Evolutionary conservation across 2,113 vertebrate species (phyloP).

Genomic region (Mustela nigripes): DNA sequence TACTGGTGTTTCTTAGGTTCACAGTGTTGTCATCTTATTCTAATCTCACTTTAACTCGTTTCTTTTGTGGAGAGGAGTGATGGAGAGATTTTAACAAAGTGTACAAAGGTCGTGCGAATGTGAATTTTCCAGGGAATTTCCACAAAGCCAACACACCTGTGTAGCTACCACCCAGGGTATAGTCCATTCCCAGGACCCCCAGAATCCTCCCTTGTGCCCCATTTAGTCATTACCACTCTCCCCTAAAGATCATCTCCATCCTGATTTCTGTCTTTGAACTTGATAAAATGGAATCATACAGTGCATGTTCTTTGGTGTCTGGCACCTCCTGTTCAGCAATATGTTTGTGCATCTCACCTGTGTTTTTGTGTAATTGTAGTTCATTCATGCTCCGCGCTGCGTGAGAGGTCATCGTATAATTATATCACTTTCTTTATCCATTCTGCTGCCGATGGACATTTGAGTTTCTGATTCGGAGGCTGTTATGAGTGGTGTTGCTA

Average conservation of each 20-base stretch:
- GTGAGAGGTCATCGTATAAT: neutral
- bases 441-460: neutral
- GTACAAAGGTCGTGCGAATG: neutral
- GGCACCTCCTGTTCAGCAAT: neutral
- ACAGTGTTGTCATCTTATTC: neutral
- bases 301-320: neutral
- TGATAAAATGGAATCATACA: neutral
- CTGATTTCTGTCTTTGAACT: neutral
- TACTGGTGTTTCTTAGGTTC: neutral
- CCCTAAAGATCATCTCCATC: neutral
- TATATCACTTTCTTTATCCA: neutral
- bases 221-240: neutral
- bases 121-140: neutral
- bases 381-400: neutral
- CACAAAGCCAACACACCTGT: neutral
- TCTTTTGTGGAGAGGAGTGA: neutral
- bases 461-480: neutral
- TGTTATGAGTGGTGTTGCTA: neutral
- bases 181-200: neutral
- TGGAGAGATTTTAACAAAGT: neutral
- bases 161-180: neutral
- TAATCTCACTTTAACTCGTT: neutral
- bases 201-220: neutral
- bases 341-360: neutral
- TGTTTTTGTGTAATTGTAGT: neutral